Conservation (phyloP, 2,888 invertebrate species). For the Lampropteryx suffumata region DNA sequence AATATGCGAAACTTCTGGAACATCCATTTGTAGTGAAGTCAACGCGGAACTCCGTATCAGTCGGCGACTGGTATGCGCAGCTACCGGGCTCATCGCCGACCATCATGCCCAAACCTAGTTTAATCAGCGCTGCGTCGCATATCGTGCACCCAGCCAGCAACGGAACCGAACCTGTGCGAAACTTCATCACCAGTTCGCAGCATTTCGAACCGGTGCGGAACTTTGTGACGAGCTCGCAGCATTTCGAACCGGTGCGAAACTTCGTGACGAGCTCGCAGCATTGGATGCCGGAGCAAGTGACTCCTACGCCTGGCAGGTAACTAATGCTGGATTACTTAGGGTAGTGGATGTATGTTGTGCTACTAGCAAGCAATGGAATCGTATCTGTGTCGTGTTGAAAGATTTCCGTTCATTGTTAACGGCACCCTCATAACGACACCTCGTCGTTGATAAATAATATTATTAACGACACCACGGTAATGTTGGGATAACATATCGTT, state of each 20-base stretch:
- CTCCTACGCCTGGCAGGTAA: constrained; percentile 69
- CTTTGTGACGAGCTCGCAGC: constrained; percentile 63
- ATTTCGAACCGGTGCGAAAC: constrained; percentile 59
- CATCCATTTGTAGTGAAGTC: constrained; percentile 94
- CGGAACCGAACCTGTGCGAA: constrained; percentile 51
- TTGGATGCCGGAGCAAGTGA: constrained; percentile 70
- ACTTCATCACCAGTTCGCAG: constrained; percentile 64
- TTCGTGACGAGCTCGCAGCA: constrained; percentile 66
- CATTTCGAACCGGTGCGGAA: constrained; percentile 59
- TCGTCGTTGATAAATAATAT: too few relatives aligned
- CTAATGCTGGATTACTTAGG: too few relatives aligned
- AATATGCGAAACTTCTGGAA: constrained; percentile 94
- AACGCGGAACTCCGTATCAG: constrained; percentile 86
- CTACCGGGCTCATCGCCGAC: constrained; percentile 71
- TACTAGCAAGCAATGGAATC: too few relatives aligned
- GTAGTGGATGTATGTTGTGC: too few relatives aligned
- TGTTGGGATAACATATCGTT: too few relatives aligned
- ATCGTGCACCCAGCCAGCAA: constrained; percentile 34
- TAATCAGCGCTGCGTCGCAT: constrained; percentile 26
- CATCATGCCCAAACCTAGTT: constrained; percentile 64
- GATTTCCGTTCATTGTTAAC: too few relatives aligned
- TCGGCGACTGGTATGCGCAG: constrained; percentile 92
- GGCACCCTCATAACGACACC: too few relatives aligned
- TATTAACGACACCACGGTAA: too few relatives aligned
- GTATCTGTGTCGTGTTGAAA: too few relatives aligned